These are phyloP conservation scores for Rhynchophorus ferrugineus DNA, from an alignment of 1,140 invertebrate genomes.

Conservation along the genomic window DNA sequence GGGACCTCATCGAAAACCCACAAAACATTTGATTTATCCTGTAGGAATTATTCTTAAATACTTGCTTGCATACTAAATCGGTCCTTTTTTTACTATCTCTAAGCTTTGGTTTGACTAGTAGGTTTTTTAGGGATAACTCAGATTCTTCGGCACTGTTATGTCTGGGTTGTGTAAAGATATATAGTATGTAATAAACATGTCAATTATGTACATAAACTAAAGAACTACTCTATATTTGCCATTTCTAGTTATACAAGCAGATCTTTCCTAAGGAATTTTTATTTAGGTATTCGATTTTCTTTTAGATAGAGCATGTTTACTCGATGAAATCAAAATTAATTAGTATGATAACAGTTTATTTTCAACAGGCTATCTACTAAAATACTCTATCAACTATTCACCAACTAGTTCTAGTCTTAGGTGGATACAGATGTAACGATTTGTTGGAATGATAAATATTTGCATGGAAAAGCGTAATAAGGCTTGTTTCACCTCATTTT, in stretches of 20 bases:
- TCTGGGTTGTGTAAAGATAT: not conserved
- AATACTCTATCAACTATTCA: no score
- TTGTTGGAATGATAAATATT: no score
- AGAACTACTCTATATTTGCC: not conserved
- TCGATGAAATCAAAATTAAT: no score
- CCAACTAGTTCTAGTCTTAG: no score
- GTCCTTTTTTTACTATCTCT: constrained; percentile 7
- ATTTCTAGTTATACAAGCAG: no score
- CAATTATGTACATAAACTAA: constrained; percentile 12
- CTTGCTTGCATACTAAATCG: constrained; percentile 26
- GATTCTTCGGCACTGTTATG: not conserved
- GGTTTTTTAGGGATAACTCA: constrained; percentile 1
- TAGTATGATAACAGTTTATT: no score
- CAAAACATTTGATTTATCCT: not conserved
- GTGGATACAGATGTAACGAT: no score
- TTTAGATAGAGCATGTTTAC: no score
- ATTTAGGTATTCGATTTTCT: not conserved
- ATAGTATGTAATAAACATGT: constrained; percentile 2
- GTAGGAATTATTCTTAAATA: constrained; percentile 19
- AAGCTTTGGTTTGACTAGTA: not conserved
- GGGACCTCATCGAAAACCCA: not conserved
- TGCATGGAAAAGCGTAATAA: no score
- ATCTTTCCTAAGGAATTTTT: not conserved
- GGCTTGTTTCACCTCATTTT: no score
- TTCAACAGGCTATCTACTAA: no score